Conservation (phyloP, 2,888 invertebrate genomes). For the Parnassius mnemosyne region DNA sequence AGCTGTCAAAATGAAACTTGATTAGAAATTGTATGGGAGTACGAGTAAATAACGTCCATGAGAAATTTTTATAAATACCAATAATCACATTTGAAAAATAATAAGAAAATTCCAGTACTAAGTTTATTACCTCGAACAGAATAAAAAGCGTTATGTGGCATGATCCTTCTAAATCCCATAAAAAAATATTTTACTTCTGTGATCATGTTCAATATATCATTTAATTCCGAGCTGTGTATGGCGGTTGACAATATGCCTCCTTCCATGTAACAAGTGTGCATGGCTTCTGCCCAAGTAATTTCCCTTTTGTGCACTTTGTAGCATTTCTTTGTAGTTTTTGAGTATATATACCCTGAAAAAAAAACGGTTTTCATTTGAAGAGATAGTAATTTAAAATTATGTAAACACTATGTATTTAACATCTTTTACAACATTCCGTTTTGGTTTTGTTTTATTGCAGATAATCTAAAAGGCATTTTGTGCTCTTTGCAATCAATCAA, state of each 20-base stretch:
- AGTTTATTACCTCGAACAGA: slow-evolving; percentile 9
- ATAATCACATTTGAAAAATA: too few relatives aligned
- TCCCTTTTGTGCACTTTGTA: slow-evolving; percentile 33
- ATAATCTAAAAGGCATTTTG: too few relatives aligned
- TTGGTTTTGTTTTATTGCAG: too few relatives aligned
- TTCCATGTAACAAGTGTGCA: slow-evolving; percentile 38
- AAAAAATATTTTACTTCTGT: neutral
- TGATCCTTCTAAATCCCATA: slow-evolving; percentile 12
- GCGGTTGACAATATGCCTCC: slow-evolving; percentile 33
- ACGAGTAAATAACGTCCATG: too few relatives aligned
- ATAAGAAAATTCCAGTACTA: too few relatives aligned
- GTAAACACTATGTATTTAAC: too few relatives aligned
- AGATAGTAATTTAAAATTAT: too few relatives aligned
- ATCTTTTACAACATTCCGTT: too few relatives aligned
- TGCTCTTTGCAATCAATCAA: too few relatives aligned
- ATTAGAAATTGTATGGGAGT: too few relatives aligned
- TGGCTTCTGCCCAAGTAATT: slow-evolving; percentile 34
- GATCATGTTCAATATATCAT: neutral
- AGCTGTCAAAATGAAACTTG: too few relatives aligned
- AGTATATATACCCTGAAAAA: slow-evolving; percentile 34
- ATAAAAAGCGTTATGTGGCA: neutral
- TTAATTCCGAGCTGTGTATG: slow-evolving; percentile 19
- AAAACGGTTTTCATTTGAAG: slow-evolving; percentile 2
- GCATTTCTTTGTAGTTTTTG: slow-evolving; percentile 34
- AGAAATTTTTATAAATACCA: too few relatives aligned